Conservation (phyloP, 1,140 invertebrate species). For the Drosophila rhopaloa region DNA sequence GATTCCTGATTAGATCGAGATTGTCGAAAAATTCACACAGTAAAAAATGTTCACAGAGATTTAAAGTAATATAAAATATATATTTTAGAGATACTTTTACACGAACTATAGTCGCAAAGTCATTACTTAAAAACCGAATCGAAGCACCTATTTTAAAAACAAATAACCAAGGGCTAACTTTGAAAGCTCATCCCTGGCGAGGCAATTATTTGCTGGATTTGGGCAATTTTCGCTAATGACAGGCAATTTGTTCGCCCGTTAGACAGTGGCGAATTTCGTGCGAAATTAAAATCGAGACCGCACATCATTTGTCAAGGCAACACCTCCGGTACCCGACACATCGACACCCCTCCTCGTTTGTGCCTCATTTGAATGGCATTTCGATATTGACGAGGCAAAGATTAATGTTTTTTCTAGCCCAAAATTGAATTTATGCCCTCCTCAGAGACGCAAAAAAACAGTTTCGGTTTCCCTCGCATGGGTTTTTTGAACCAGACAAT, state of each 20-base stretch:
- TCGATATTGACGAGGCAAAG: slow-evolving; percentile 46
- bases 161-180: not conserved
- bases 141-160: not conserved
- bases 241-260: slow-evolving; percentile 56
- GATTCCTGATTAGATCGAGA: not conserved
- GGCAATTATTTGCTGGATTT: slow-evolving; percentile 9
- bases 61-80: no score
- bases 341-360: slow-evolving; percentile 3
- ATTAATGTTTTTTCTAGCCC: slow-evolving; percentile 52
- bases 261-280: slow-evolving; percentile 37
- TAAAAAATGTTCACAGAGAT: not conserved
- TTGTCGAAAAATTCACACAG: not conserved
- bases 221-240: slow-evolving; percentile 63
- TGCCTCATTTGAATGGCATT: slow-evolving; percentile 58
- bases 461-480: slow-evolving; percentile 7
- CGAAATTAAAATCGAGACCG: slow-evolving; percentile 56
- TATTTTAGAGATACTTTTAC: no score
- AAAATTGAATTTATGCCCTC: slow-evolving; percentile 13
- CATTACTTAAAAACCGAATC: no score
- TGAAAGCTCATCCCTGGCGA: slow-evolving; percentile 11
- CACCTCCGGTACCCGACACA: slow-evolving; percentile 22
- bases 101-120: no score
- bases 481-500: slow-evolving; percentile 53
- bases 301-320: slow-evolving; percentile 68
- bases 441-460: not conserved